These are phyloP conservation scores for Kryptolebias marmoratus DNA, from an alignment of 2,113 vertebrate genomes.

Conservation along the genomic window DNA sequence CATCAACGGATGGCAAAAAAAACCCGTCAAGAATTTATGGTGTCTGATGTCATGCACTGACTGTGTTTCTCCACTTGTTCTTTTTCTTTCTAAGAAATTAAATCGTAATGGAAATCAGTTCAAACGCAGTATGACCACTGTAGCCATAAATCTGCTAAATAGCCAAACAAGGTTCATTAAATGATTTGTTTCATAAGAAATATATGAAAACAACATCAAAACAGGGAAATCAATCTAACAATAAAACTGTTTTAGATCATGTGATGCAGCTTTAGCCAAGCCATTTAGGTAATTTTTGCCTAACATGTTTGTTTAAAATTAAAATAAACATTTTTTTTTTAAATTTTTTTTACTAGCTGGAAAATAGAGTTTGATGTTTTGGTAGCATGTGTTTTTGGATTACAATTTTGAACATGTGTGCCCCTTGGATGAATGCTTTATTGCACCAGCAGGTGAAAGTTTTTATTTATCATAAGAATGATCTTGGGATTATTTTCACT, in stretches of 20 bases:
- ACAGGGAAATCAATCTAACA: background rate
- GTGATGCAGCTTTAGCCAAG: background rate
- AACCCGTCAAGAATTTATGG: constrained; percentile 1
- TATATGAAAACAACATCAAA: background rate
- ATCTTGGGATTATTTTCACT: no score
- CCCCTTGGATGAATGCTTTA: background rate
- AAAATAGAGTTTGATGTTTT: background rate
- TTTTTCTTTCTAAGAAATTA: constrained; percentile 11
- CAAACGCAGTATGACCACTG: constrained; percentile 1
- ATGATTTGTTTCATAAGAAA: background rate
- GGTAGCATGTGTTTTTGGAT: background rate
- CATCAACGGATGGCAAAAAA: constrained; percentile 1
- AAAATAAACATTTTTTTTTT: no score
- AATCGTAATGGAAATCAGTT: background rate
- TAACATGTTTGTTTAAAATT: background rate
- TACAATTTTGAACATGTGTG: background rate
- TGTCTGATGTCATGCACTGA: background rate
- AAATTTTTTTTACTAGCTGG: no score
- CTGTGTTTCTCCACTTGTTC: background rate
- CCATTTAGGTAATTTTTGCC: background rate
- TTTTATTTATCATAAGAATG: no score
- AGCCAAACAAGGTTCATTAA: background rate
- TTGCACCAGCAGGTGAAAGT: no score
- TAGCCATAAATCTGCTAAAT: constrained; percentile 8
- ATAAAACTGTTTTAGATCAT: background rate